These are phyloP conservation scores for Taphrorychus bicolor DNA, from an alignment of 2,888 invertebrate species.

Conservation along the genomic window DNA sequence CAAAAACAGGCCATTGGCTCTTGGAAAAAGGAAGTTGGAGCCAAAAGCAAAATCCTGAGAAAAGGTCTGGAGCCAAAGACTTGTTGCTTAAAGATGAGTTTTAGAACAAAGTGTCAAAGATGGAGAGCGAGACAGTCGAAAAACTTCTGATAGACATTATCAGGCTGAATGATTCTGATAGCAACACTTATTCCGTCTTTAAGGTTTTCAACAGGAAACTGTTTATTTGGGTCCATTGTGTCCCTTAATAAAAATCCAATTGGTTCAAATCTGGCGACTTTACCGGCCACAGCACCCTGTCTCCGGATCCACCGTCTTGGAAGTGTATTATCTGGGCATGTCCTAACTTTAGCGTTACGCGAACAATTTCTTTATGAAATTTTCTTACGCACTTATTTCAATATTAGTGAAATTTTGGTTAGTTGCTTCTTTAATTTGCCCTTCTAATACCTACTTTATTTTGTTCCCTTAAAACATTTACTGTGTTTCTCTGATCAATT, in stretches of 20 bases:
- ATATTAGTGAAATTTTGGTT: conserved; percentile 60
- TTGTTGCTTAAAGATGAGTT: conserved; percentile 59
- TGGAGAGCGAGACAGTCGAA: conserved; percentile 61
- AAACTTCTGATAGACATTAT: no score
- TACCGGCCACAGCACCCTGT: neutral
- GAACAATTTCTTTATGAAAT: no score
- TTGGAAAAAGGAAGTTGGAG: conserved; percentile 59
- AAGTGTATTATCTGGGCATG: no score
- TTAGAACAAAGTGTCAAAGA: conserved; percentile 58
- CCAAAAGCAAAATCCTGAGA: conserved; percentile 58
- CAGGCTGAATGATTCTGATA: no score
- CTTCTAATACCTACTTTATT: conserved; percentile 71
- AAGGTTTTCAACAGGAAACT: no score
- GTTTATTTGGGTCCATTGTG: no score
- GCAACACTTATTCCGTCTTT: no score
- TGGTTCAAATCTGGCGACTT: neutral
- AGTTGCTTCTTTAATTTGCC: conserved; percentile 69
- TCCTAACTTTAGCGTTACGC: no score
- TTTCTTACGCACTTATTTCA: conserved; percentile 63
- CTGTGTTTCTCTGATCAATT: conserved; percentile 67
- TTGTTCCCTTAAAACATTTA: conserved; percentile 68
- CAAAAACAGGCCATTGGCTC: conserved; percentile 54
- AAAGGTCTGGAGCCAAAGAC: conserved; percentile 60
- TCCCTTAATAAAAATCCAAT: neutral
- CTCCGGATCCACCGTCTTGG: no score